Percentiles rank a stretch among this genome's conserved stretches.
Evolutionary conservation across 2,113 vertebrate species (phyloP).

Genomic region (Sialia sialis): DNA sequence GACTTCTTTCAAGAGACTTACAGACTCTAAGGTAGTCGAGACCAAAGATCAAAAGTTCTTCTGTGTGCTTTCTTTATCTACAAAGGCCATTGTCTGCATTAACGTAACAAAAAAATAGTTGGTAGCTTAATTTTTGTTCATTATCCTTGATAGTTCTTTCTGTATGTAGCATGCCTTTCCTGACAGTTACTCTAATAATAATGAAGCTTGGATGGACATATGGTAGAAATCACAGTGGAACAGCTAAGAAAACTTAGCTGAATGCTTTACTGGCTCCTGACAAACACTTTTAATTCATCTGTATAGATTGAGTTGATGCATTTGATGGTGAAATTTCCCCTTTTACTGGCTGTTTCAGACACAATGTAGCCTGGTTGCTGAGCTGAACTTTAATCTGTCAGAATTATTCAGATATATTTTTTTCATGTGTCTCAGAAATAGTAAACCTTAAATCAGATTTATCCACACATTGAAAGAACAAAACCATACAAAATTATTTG

Average conservation of each 20-base stretch:
- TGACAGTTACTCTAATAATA: not conserved
- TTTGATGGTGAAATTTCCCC: not conserved
- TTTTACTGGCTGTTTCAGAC: not conserved
- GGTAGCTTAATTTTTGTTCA: not conserved
- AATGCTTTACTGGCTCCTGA: not conserved
- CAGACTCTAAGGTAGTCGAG: not conserved
- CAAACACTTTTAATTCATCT: slow-evolving; percentile 9
- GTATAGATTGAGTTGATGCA: not conserved
- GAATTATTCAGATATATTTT: not conserved
- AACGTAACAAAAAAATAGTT: not conserved
- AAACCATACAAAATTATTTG: not conserved
- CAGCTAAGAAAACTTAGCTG: not conserved
- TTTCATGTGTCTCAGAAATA: not conserved
- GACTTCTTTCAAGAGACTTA: not conserved
- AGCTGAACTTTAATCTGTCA: not conserved
- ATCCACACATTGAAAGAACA: not conserved
- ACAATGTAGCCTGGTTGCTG: not conserved
- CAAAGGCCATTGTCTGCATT: not conserved
- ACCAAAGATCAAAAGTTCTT: not conserved
- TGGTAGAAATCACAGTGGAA: not conserved
- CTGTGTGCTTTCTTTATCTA: not conserved
- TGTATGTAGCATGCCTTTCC: not conserved
- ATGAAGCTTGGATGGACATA: not conserved
- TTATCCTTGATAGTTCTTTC: not conserved
- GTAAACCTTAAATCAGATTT: not conserved